phyloP scores from a whole-genome alignment of 2,113 vertebrate species.

The Caracal caracal region DNA sequence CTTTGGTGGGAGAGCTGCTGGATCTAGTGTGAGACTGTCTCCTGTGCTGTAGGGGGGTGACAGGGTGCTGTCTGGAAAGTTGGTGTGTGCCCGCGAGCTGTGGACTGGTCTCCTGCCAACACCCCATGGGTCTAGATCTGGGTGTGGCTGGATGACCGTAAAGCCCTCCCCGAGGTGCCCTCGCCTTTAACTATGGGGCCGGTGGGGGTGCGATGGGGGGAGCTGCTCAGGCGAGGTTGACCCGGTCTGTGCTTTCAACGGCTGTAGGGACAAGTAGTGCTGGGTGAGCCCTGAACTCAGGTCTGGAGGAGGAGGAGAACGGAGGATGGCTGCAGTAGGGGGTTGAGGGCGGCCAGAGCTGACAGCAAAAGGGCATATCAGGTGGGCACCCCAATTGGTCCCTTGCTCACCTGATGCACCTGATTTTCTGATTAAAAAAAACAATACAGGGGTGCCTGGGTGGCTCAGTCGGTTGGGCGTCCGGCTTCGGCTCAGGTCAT shows the following conservation, averaged over 20 bases:
- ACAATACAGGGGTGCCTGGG: too few relatives aligned
- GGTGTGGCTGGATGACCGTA: neutral
- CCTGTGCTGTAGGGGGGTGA: fast-evolving
- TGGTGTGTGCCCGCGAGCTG: fast-evolving
- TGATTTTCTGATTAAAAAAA: neutral
- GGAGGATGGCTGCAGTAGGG: neutral
- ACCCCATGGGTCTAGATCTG: neutral
- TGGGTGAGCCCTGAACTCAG: fast-evolving
- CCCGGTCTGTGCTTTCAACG: fast-evolving
- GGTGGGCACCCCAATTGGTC: fast-evolving
- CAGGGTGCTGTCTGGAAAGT: too few relatives aligned
- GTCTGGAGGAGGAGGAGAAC: neutral
- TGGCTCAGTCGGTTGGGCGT: too few relatives aligned
- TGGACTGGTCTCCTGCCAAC: too few relatives aligned
- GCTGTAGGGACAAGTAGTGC: fast-evolving
- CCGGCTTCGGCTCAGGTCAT: too few relatives aligned
- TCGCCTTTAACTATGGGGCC: neutral
- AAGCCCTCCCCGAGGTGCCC: neutral
- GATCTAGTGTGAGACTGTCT: neutral
- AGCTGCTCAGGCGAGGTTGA: neutral
- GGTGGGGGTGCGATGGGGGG: too few relatives aligned
- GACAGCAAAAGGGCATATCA: fast-evolving
- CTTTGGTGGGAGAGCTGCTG: neutral
- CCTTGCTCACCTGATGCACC: fast-evolving
- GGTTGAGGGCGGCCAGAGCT: fast-evolving